phyloP scores from a whole-genome alignment of 23 tunicate species.

The Styela plicata region DNA sequence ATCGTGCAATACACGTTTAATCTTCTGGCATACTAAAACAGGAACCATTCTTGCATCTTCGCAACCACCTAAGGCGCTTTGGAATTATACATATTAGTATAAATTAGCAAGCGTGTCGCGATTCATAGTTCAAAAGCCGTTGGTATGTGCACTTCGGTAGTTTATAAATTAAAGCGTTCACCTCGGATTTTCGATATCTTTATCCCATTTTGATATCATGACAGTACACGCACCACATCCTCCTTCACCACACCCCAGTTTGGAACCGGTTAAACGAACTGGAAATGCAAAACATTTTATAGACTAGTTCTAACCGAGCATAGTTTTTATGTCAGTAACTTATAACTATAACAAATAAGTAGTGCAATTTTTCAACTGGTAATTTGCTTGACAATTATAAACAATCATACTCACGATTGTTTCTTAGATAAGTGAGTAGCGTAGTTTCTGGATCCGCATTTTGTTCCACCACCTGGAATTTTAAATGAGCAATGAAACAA shows the following conservation, averaged over 20 bases:
- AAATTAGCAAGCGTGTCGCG: neutral
- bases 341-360: neutral
- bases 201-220: slow-evolving; percentile 86
- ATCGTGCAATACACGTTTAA: too few relatives aligned
- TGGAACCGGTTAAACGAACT: slow-evolving; percentile 76
- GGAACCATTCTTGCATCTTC: too few relatives aligned
- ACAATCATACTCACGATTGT: too few relatives aligned
- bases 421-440: too few relatives aligned
- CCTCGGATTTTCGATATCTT: slow-evolving; percentile 14
- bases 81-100: neutral
- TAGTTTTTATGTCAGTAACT: neutral
- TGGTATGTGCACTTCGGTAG: neutral
- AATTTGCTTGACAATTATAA: too few relatives aligned
- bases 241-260: slow-evolving; percentile 99
- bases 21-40: too few relatives aligned
- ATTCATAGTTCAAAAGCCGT: neutral
- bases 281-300: neutral
- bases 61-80: neutral
- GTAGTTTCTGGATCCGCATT: too few relatives aligned
- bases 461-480: too few relatives aligned
- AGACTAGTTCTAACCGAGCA: neutral
- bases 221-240: slow-evolving; percentile 99
- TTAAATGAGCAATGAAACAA: too few relatives aligned
- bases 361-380: too few relatives aligned
- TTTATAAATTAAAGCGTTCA: neutral